Evolutionary conservation across 2,797 vertebrate species (phyloP).

Genomic region (Rhinogobio ventralis): DNA sequence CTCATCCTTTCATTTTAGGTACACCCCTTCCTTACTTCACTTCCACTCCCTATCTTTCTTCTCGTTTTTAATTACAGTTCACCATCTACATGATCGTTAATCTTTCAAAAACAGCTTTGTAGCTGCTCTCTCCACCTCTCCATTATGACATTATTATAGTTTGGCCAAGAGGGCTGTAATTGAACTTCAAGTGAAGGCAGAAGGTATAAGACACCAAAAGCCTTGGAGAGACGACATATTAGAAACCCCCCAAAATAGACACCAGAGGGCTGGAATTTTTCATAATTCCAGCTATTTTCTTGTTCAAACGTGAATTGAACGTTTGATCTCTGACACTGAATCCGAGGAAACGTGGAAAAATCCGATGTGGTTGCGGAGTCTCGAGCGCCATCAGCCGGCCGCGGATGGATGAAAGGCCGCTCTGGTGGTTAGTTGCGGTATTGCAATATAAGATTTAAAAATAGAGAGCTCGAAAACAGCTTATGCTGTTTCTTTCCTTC

Average conservation of each 20-base stretch:
- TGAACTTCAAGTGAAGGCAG: conserved; percentile 73
- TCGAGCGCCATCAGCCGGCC: conserved; percentile 57
- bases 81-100: conserved; percentile 78
- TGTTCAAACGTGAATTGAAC: conserved; percentile 70
- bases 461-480: conserved; percentile 74
- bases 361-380: conserved; percentile 39
- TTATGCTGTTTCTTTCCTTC: conserved; percentile 62
- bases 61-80: conserved; percentile 83
- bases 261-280: conserved; percentile 66
- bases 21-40: conserved; percentile 50
- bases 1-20: conserved; percentile 52
- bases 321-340: conserved; percentile 18
- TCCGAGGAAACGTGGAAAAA: conserved; percentile 12
- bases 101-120: conserved; percentile 83
- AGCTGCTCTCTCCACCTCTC: conserved; percentile 80
- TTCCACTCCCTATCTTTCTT: conserved; percentile 60
- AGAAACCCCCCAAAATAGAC: conserved; percentile 53
- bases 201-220: conserved; percentile 71
- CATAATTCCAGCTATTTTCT: conserved; percentile 63
- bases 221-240: conserved; percentile 64
- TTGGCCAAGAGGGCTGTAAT: conserved; percentile 80
- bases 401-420: conserved; percentile 41
- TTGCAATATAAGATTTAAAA: conserved; percentile 66
- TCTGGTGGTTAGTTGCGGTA: conserved; percentile 61
- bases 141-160: conserved; percentile 86